These are phyloP conservation scores for Caenorhabditis plicata DNA, from an alignment of 2,888 invertebrate species.

Conservation along the genomic window DNA sequence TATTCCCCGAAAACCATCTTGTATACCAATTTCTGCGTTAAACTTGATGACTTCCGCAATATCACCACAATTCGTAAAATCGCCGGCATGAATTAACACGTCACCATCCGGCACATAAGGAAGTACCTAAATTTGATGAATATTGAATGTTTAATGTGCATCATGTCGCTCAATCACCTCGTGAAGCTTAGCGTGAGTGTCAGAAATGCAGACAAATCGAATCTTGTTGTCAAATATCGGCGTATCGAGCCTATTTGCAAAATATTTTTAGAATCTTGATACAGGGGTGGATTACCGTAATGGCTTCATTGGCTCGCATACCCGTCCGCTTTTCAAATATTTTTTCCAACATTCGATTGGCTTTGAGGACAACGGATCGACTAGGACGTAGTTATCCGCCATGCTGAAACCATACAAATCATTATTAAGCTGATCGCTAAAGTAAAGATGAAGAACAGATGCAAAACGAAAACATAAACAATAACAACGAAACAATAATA, in stretches of 20 bases:
- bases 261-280: neutral
- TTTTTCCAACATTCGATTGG: constrained; percentile 64
- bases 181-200: constrained; percentile 62
- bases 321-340: constrained; percentile 59
- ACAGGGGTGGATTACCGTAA: constrained; percentile 38
- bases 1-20: neutral
- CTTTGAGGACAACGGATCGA: constrained; percentile 57
- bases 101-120: constrained; percentile 55
- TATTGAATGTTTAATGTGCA: constrained; percentile 5
- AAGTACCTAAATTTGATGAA: constrained; percentile 22
- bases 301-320: constrained; percentile 59
- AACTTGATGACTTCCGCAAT: constrained; percentile 64
- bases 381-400: constrained; percentile 52
- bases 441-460: too few species aligned
- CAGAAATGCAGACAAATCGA: constrained; percentile 60
- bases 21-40: constrained; percentile 60
- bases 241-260: constrained; percentile 49
- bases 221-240: constrained; percentile 53
- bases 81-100: constrained; percentile 63
- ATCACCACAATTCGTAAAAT: constrained; percentile 64
- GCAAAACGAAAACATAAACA: too few species aligned
- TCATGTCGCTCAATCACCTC: constrained; percentile 20
- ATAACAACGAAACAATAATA: too few species aligned
- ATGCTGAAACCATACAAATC: too few species aligned
- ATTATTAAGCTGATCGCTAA: too few species aligned